Evolutionary conservation across 1,140 invertebrate genomes (phyloP).

Genomic region (Drosophila serrata): DNA sequence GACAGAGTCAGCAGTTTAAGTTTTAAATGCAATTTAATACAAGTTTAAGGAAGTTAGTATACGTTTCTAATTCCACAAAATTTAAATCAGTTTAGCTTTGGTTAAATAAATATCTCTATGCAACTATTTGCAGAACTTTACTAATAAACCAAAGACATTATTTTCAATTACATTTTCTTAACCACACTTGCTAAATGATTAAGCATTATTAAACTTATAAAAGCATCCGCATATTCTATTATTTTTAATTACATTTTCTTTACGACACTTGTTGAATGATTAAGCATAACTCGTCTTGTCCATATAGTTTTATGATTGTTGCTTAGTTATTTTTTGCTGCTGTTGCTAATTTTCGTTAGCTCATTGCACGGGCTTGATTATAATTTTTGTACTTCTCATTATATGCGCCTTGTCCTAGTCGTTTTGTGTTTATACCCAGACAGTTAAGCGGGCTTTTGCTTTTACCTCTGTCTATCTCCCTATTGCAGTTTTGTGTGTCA

Average conservation of each 20-base stretch:
- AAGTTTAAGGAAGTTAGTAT: not conserved
- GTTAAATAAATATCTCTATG: too few relatives aligned
- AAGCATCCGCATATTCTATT: not conserved
- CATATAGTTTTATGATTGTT: not conserved
- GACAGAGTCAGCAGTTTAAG: not conserved
- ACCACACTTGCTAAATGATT: too few relatives aligned
- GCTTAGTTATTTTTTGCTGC: constrained; percentile 3
- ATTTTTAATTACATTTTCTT: not conserved
- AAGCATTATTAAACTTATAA: too few relatives aligned
- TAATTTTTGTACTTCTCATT: constrained; percentile 54
- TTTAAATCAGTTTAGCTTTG: too few relatives aligned
- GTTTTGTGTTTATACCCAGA: constrained; percentile 38
- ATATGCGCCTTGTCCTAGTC: constrained; percentile 39
- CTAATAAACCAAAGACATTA: too few relatives aligned
- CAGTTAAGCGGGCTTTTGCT: constrained; percentile 33
- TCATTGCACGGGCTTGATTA: constrained; percentile 50
- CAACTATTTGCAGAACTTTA: not conserved
- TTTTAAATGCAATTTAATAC: not conserved
- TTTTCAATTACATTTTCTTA: too few relatives aligned
- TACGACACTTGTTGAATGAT: constrained; percentile 17
- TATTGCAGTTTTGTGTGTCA: constrained; percentile 47
- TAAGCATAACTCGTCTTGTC: not conserved
- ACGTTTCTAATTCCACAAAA: not conserved
- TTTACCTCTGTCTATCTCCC: constrained; percentile 16
- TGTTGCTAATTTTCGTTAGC: constrained; percentile 23